These are phyloP conservation scores for Hucho hucho DNA, from an alignment of 2,113 vertebrate genomes.

Conservation along the genomic window DNA sequence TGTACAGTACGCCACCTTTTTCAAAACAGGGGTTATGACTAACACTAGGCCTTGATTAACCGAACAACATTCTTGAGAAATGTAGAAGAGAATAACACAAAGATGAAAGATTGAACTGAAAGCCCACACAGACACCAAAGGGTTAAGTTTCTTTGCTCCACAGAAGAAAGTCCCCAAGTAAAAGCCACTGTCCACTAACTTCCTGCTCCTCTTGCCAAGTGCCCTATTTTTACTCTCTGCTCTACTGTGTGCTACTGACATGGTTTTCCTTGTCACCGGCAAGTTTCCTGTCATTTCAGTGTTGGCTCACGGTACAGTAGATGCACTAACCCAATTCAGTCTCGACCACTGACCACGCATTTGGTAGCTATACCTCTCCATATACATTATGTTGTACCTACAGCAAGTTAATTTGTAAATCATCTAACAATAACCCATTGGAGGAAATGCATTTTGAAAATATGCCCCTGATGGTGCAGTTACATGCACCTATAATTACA, in stretches of 20 bases:
- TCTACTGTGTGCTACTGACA: slow-evolving; percentile 72
- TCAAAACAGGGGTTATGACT: too few relatives aligned
- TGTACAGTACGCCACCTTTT: too few relatives aligned
- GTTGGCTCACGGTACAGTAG: slow-evolving; percentile 45
- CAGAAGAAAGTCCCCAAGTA: slow-evolving; percentile 76
- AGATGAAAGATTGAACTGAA: slow-evolving; percentile 45
- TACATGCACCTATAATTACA: too few relatives aligned
- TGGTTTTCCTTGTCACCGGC: slow-evolving; percentile 78
- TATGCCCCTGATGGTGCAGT: too few relatives aligned
- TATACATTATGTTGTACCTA: not conserved
- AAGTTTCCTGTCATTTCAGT: slow-evolving; percentile 53
- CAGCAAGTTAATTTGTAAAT: not conserved
- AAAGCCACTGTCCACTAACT: slow-evolving; percentile 68
- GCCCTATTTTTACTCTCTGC: slow-evolving; percentile 83
- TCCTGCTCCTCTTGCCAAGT: slow-evolving; percentile 57
- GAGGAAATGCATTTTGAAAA: too few relatives aligned
- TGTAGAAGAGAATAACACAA: slow-evolving; percentile 4
- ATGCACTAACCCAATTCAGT: slow-evolving; percentile 31
- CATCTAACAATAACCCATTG: too few relatives aligned
- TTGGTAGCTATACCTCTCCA: not conserved
- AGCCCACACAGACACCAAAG: slow-evolving; percentile 50
- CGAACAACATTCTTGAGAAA: not conserved
- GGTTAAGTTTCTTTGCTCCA: slow-evolving; percentile 76
- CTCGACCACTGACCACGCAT: slow-evolving; percentile 1
- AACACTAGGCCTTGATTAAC: too few relatives aligned